Evolutionary conservation across 2,113 vertebrate species (phyloP), one percentile per base, ranked within the genome.

Genomic region (Actenoides hombroni): DNA sequence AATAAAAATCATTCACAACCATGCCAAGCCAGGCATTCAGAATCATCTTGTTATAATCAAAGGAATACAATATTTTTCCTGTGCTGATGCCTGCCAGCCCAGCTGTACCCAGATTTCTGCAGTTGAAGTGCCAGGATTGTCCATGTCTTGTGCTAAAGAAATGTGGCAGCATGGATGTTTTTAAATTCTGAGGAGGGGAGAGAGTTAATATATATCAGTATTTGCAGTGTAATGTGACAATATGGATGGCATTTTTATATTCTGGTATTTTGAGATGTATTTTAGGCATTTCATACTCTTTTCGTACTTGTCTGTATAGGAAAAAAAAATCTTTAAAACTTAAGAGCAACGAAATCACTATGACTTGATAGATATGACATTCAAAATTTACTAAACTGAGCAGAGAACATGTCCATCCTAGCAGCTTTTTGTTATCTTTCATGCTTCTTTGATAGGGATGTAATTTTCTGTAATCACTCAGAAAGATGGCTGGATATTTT

Each of bases 381-480:
- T 86, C 60, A 81, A 51, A 94, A 88, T 56, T 39, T 90, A 53
- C 57, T 69, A 86, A 96, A 92, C 86, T 90, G 90, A 86, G 57
- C 60, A 88, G 49, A 76, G 92, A 96, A 82, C 39, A 3, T 75
- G 88, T 91, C 94, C 80, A 84, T 92, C 65, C 54, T 51, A 64
- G 77, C 77, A 93, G 73, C 61, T 90, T 86, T 92, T 88, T 94
- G 82, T 90, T 84, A 61, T 90, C 77, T 92, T 96, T 78, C 83
- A 68, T 35, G 49, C 56, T 69, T 84, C 80, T 93, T 88, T 76
- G 83, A 84, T 94, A 94, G 83, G 57, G 57, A 90, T 87, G 87
- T 94, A 84, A 89, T 95, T 93, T 96, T 96, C 90, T 82, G 68
- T 96, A 92, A 96, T 95, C 95, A 84, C 77, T 94, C 86, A 69